Evolutionary conservation across 2,113 vertebrate species (phyloP), one percentile per base, ranked within the genome.

Genomic region (Semicossyphus pulcher): DNA sequence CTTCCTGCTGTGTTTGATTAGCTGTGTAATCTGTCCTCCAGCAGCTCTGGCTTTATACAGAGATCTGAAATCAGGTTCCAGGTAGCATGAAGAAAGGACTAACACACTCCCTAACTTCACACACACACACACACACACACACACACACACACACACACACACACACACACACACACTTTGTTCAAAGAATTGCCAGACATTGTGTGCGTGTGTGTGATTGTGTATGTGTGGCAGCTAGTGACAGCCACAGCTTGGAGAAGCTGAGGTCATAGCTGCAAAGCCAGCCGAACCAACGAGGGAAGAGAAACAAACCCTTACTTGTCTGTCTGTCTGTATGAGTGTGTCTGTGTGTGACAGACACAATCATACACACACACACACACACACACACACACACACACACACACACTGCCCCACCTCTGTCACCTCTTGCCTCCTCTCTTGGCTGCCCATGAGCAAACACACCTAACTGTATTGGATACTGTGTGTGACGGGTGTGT

Each of bases 261-360:
- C 74, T 92, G 90, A 90, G 84, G 80, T 90, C 87, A 90, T 82
- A 48, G 64, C 70, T 58, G 77, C 71, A 73, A 54, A 81, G 86
- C 44, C 61, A 48, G 76, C 69, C 69, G 47, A 51, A 53, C 14
- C 14, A 41, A 41, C 6, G 57, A n/a, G 29, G 32, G 10, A 28
- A 60, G 37, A 25, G 71, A 75, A 72, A 88, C 86, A 89, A 85
- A 84, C 68, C 88, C 42, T 28, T 31, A 28, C 70, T 89, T 90
- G 90, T 91, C 78, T 79, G 63, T 91, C 78, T 79, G 63, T 69
- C 71, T 86, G 61, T 68, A 51, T 59, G 81, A 29, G 69, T 78
- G 70, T 68, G 51, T 89, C 34, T 63, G 70, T 72, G 78, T 78
- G 57, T 70, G 67, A 81, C 29, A 72, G 61, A 81, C 58, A 42